These are phyloP conservation scores for Lepus europaeus DNA, from an alignment of 2,113 vertebrate species.

Conservation along the genomic window DNA sequence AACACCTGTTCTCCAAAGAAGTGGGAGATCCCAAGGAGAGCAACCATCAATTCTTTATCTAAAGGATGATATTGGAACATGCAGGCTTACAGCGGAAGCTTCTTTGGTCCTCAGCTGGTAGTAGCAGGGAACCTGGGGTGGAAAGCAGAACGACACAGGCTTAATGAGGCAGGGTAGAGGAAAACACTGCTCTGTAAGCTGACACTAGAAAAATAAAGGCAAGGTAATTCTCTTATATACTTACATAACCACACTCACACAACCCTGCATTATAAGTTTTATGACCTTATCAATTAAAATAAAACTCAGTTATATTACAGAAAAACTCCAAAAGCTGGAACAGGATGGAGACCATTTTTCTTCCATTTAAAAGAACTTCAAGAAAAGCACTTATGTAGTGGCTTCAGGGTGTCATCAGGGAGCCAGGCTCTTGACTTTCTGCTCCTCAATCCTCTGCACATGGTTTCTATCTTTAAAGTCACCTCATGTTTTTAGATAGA, in stretches of 20 bases:
- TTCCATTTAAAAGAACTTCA: constrained; percentile 27
- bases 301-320: neutral
- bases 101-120: neutral
- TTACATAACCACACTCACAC: neutral
- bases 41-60: neutral
- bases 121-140: neutral
- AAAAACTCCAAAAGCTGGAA: neutral
- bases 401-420: neutral
- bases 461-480: neutral
- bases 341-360: neutral
- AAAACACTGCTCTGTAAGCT: neutral
- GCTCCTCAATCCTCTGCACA: neutral
- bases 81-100: neutral
- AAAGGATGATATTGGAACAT: neutral
- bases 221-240: neutral
- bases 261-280: neutral
- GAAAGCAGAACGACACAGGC: neutral
- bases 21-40: neutral
- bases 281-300: neutral
- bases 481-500: neutral
- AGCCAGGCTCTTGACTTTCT: neutral
- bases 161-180: neutral
- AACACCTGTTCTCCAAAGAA: neutral
- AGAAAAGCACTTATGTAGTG: neutral
- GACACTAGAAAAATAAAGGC: neutral